A percentile compares a stretch with the other conserved stretches of the same genome.
These are phyloP conservation scores for Sympetrum striolatum DNA, from an alignment of 2,888 invertebrate species.

Conservation along the genomic window DNA sequence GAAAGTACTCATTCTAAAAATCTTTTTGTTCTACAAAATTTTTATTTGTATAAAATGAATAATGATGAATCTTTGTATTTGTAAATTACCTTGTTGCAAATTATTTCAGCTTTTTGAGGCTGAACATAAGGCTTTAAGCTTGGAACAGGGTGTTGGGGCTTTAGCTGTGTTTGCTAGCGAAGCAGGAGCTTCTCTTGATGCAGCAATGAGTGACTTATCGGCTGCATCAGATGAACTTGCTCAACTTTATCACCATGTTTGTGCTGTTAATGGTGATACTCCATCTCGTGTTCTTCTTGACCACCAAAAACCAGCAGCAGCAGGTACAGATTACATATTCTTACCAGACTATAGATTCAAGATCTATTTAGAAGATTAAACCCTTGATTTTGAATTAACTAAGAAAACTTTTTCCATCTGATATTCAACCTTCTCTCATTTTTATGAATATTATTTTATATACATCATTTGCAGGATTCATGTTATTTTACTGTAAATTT, in stretches of 20 bases:
- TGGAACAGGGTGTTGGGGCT: conserved; percentile 75
- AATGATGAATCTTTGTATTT: neutral
- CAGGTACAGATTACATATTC: neutral
- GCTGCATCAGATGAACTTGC: conserved; percentile 92
- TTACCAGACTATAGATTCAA: too few species aligned
- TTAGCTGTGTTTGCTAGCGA: conserved; percentile 76
- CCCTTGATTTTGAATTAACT: too few species aligned
- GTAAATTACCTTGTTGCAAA: conserved; percentile 56
- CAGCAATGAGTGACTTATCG: conserved; percentile 82
- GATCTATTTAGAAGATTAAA: too few species aligned
- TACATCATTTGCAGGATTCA: too few species aligned
- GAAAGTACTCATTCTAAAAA: too few species aligned
- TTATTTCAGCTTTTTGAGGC: conserved; percentile 63
- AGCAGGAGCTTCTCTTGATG: conserved; percentile 67
- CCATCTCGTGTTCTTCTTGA: conserved; percentile 84
- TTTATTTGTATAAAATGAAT: too few species aligned
- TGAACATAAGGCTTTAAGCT: conserved; percentile 74
- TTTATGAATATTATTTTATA: too few species aligned
- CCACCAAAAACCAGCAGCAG: conserved; percentile 72
- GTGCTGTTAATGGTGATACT: conserved; percentile 94
- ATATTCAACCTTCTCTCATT: too few species aligned
- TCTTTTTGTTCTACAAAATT: too few species aligned
- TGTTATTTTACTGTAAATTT: too few species aligned
- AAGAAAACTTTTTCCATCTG: too few species aligned
- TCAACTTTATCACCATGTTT: conserved; percentile 95